A percentile compares a stretch with the other conserved stretches of the same genome.
phyloP scores from a whole-genome alignment of 2,888 invertebrate genomes.

The Synergus laeviventris region DNA sequence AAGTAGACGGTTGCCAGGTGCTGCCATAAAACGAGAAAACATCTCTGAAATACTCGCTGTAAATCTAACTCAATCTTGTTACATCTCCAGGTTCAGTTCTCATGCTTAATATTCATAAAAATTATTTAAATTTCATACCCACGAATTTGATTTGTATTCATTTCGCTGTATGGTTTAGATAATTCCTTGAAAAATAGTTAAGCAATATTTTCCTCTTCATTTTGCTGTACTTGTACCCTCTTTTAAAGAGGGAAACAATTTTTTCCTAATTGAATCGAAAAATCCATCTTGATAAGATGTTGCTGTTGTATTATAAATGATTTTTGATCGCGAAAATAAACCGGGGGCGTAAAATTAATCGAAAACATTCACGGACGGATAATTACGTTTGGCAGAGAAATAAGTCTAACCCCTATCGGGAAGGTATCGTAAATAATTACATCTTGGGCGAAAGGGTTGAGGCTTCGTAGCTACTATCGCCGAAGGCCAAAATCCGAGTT shows the following conservation, averaged over 20 bases:
- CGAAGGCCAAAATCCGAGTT: constrained; percentile 48
- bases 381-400: constrained; percentile 12
- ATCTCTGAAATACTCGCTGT: constrained; percentile 42
- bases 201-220: no score
- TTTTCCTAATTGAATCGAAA: not conserved
- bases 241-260: not conserved
- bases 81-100: not conserved
- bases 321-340: constrained; percentile 1
- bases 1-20: constrained; percentile 61
- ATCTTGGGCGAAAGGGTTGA: constrained; percentile 46
- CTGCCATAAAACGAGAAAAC: constrained; percentile 54
- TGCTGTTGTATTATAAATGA: no score
- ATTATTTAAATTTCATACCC: not conserved
- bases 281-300: no score
- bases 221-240: no score
- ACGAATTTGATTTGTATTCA: no score
- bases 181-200: no score
- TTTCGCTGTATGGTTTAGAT: no score
- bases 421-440: constrained; percentile 49
- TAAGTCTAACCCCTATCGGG: constrained; percentile 40
- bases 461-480: constrained; percentile 47
- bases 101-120: not conserved
- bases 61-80: not conserved
- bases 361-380: constrained; percentile 3
- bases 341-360: constrained; percentile 31